Evolutionary conservation across 2,797 vertebrate genomes (phyloP).

Genomic region (Gobionotothen gibberifrons): DNA sequence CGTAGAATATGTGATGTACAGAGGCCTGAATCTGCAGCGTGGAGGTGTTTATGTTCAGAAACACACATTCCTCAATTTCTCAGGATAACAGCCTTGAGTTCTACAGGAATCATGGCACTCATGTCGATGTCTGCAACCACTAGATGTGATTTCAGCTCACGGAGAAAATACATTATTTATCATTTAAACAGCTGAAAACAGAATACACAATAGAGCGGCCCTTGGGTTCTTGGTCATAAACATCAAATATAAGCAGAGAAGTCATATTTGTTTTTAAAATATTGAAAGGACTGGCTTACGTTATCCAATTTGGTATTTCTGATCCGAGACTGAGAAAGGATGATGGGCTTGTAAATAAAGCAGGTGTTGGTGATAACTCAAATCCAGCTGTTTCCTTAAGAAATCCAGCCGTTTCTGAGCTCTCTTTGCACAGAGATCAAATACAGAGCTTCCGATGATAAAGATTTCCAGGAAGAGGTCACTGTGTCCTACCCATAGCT

Average conservation of each 20-base stretch:
- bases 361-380: constrained; percentile 3
- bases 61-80: constrained; percentile 39
- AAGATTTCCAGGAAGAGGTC: constrained; percentile 8
- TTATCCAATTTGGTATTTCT: constrained; percentile 14
- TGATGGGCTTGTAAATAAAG: constrained; percentile 1
- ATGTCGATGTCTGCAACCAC: constrained; percentile 24
- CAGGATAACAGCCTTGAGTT: constrained; percentile 54
- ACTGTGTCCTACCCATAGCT: not conserved
- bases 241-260: not conserved
- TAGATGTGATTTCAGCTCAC: constrained; percentile 28
- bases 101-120: constrained; percentile 22
- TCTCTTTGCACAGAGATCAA: not conserved
- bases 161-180: constrained; percentile 40
- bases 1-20: constrained; percentile 40
- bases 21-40: constrained; percentile 48
- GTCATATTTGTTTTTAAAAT: not conserved
- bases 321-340: not conserved
- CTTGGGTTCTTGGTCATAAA: constrained; percentile 11
- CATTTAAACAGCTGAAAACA: constrained; percentile 15
- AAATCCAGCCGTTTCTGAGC: not conserved
- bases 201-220: not conserved
- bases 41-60: constrained; percentile 47
- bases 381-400: not conserved
- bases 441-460: not conserved
- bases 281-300: not conserved